Evolutionary conservation across 1,140 invertebrate genomes (phyloP).

Genomic region (Euwallacea fornicatus): DNA sequence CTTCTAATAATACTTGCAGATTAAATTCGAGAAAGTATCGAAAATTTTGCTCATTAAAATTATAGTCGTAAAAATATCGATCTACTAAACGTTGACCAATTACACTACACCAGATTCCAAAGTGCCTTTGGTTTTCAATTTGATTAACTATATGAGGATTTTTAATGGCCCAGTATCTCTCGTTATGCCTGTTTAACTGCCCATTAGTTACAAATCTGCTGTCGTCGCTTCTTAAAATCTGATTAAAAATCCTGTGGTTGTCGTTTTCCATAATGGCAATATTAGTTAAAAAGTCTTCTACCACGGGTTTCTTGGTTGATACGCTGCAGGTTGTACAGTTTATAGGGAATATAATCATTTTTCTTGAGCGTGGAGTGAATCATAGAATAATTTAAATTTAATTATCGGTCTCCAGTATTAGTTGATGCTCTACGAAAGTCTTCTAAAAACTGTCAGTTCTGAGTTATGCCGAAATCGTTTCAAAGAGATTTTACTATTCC

Average conservation of each 20-base stretch:
- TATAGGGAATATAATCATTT: not conserved
- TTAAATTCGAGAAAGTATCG: no score
- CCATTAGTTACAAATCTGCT: not conserved
- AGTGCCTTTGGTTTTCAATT: slow-evolving; percentile 1
- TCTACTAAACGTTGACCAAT: slow-evolving; percentile 1
- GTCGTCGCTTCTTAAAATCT: not conserved
- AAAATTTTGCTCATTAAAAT: not conserved
- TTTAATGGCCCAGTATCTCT: not conserved
- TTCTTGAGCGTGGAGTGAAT: no score
- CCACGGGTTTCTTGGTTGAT: not conserved
- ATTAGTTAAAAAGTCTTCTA: not conserved
- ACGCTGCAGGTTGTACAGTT: not conserved
- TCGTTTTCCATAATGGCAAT: not conserved
- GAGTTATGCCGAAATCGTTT: no score
- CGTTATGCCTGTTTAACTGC: not conserved
- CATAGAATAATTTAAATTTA: no score
- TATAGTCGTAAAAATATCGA: not conserved
- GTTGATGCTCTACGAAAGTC: no score
- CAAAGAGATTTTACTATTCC: no score
- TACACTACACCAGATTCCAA: not conserved
- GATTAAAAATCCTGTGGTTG: not conserved
- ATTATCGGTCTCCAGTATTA: no score
- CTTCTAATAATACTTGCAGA: no score
- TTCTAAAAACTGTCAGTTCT: no score
- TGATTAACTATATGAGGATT: slow-evolving; percentile 1